These are phyloP conservation scores for Sipha flava DNA, from an alignment of 1,140 invertebrate genomes.

Conservation along the genomic window DNA sequence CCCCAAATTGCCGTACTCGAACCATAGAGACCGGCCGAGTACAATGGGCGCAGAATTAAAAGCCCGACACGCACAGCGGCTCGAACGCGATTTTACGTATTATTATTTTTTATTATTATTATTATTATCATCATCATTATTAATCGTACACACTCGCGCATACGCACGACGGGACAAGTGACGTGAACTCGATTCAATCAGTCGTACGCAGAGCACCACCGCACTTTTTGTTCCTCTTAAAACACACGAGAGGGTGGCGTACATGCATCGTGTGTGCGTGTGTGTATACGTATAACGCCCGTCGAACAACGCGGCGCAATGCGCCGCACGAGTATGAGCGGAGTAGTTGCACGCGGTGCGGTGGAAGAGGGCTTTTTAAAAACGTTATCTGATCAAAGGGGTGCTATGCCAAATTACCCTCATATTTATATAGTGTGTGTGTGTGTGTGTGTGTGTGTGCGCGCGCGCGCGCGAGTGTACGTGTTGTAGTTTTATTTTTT, in stretches of 20 bases:
- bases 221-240: not conserved
- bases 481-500: not conserved
- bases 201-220: not conserved
- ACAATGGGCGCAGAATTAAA: conserved; percentile 5
- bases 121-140: not conserved
- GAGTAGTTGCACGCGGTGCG: not conserved
- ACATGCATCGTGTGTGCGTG: too few species aligned
- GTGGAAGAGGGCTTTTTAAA: not conserved
- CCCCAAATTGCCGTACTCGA: conserved; percentile 25
- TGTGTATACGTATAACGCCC: too few species aligned
- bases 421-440: not conserved
- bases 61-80: not conserved
- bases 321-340: not conserved
- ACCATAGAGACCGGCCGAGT: not conserved
- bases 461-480: not conserved
- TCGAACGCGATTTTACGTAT: not conserved
- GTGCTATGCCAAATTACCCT: conserved; percentile 3
- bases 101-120: not conserved
- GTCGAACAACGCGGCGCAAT: too few species aligned
- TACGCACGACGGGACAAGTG: not conserved
- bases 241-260: not conserved
- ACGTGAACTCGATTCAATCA: conserved; percentile 10
- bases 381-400: not conserved
- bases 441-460: not conserved
- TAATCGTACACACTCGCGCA: not conserved